Evolutionary conservation across 2,888 invertebrate genomes (phyloP).

Genomic region (Acronicta psi): DNA sequence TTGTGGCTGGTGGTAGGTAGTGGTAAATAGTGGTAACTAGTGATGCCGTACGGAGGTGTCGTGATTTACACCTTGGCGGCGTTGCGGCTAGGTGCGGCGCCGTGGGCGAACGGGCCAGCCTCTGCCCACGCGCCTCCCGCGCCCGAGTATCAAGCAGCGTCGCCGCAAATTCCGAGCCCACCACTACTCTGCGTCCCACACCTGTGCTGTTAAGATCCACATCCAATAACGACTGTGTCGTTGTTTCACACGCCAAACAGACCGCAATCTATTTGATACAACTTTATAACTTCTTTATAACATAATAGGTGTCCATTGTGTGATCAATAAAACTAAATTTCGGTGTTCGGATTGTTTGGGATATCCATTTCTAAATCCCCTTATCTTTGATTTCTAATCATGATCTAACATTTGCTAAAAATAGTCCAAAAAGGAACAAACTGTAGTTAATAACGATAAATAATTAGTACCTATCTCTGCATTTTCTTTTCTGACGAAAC

Average conservation of each 20-base stretch:
- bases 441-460: neutral
- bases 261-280: neutral
- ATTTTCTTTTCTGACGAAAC: neutral
- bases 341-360: neutral
- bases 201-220: conserved; percentile 56
- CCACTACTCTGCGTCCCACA: conserved; percentile 65
- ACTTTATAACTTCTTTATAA: no score
- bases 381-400: neutral
- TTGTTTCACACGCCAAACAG: conserved; percentile 1
- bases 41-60: conserved; percentile 59
- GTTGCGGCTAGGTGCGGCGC: conserved; percentile 82
- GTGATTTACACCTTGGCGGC: conserved; percentile 76
- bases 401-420: neutral
- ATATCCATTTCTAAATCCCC: neutral
- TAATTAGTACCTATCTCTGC: conserved; percentile 13
- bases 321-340: neutral
- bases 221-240: conserved; percentile 33
- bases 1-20: conserved; percentile 28
- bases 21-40: conserved; percentile 54
- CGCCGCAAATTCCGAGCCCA: conserved; percentile 83
- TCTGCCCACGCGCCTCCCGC: conserved; percentile 74
- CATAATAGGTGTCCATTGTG: neutral
- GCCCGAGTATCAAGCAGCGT: conserved; percentile 63
- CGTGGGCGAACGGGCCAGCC: conserved; percentile 80
- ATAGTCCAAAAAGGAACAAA: no score